Percentiles rank a stretch among this genome's conserved stretches.
These are phyloP conservation scores for Schizopygopsis pylzovi DNA, from an alignment of 2,797 vertebrate species.

Conservation along the genomic window DNA sequence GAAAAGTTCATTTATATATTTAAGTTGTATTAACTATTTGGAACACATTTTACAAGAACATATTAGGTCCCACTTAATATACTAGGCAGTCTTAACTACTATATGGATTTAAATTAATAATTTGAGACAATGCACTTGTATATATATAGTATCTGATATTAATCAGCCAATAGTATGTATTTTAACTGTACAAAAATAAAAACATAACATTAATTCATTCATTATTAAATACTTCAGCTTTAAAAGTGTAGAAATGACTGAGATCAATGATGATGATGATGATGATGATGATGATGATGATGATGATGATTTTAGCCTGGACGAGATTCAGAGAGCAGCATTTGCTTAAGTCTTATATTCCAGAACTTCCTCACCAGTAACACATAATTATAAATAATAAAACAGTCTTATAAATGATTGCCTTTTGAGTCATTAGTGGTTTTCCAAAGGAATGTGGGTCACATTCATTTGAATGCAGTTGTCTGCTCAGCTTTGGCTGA, in stretches of 20 bases:
- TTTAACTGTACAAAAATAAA: background rate
- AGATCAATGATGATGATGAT: background rate
- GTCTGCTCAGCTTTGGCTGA: constrained; percentile 45
- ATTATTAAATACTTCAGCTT: background rate
- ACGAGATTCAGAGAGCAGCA: background rate
- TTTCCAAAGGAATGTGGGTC: constrained; percentile 78
- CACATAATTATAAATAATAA: constrained; percentile 81
- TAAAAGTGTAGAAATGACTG: background rate
- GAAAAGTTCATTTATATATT: too few species aligned
- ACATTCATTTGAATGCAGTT: constrained; percentile 73
- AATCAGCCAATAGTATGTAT: background rate
- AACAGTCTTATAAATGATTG: constrained; percentile 76
- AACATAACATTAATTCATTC: too few species aligned
- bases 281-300: background rate
- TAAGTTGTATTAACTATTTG: too few species aligned
- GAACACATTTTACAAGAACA: too few species aligned
- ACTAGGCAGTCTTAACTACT: too few species aligned
- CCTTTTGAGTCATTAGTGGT: constrained; percentile 71
- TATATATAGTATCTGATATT: background rate
- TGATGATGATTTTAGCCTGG: constrained; percentile 14
- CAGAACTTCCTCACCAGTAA: constrained; percentile 46
- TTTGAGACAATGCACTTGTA: too few species aligned
- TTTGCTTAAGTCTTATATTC: constrained; percentile 19
- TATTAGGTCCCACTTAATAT: too few species aligned
- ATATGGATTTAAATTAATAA: too few species aligned